Percentiles rank a stretch among this genome's conserved stretches.
These are phyloP conservation scores for Osmoderma eremita DNA, from an alignment of 2,888 invertebrate genomes.

Conservation along the genomic window DNA sequence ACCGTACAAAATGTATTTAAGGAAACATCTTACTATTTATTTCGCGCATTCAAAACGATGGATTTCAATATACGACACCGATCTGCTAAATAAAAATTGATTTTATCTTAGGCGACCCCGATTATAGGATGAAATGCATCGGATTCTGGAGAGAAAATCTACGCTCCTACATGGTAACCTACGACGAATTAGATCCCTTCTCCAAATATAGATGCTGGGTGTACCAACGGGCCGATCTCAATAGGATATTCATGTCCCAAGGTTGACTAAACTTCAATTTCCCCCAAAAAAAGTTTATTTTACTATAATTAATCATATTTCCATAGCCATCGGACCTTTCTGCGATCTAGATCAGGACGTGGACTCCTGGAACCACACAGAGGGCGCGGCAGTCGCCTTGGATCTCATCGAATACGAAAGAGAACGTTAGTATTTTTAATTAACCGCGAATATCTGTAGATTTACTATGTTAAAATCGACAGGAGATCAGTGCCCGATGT, in stretches of 20 bases:
- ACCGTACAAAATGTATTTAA: no score
- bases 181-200: slow-evolving; percentile 94
- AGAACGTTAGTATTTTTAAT: slow-evolving; percentile 72
- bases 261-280: slow-evolving; percentile 56
- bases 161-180: slow-evolving; percentile 94
- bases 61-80: no score
- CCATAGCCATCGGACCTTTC: slow-evolving; percentile 89
- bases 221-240: slow-evolving; percentile 94
- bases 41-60: no score
- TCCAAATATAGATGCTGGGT: slow-evolving; percentile 98
- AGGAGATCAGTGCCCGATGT: slow-evolving; percentile 97
- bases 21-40: no score
- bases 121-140: slow-evolving; percentile 96
- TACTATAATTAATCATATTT: neutral
- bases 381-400: slow-evolving; percentile 92
- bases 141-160: slow-evolving; percentile 98
- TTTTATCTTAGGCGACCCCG: slow-evolving; percentile 78
- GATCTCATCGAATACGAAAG: slow-evolving; percentile 93
- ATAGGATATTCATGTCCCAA: slow-evolving; percentile 83
- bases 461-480: slow-evolving; percentile 51
- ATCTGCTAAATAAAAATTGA: no score
- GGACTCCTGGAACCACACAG: slow-evolving; percentile 85
- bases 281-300: neutral
- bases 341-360: slow-evolving; percentile 93
- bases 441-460: no score